Evolutionary conservation across 1,140 invertebrate species (phyloP), one percentile per base, ranked within the genome.

Genomic region (Aphis gossypii): DNA sequence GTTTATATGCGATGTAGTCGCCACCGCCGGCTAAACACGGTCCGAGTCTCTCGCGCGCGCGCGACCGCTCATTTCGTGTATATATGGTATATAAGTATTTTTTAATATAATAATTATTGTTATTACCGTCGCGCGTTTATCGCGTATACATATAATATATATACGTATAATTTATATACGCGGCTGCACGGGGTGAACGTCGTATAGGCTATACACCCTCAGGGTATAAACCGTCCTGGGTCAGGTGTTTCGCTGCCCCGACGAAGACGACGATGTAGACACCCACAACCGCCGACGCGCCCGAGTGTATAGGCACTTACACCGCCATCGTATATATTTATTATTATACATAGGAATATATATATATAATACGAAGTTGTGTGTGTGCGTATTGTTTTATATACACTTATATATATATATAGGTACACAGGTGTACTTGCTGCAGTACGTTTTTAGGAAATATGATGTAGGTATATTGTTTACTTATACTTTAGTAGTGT

Each of bases 241-340:
- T 90, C 89, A 90, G 89, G 89, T 90, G 89, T 90, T 90, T 90
- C 38, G 44, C 35, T 76, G 60, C 60, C 60, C 60, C n/a, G 60
- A n/a, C 60, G 30, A 76, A 25, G 60, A 68, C 89, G 35, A 56
- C 38, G 44, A 54, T 56, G 9, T 35, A 56, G 60, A 89, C 88
- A 56, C 88, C 88, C 88, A 56, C 51, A 35, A n/a, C 60, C 60
- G 60, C 60, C 60, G 60, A 76, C 60, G 60, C 60, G n/a, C 60
- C 60, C 60, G 60, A 76, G 60, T 76, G 60, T 76, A 46, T 46
- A 76, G 14, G 60, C 60, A 76, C 60, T 76, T 76, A n/a, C 30
- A n/a, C 60, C 30, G 60, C 30, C 30, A 3, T 76, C 60, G 60
- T 35, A n/a, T 21, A 2, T 68, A 68, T 68, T n/a, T 68, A n/a